These are phyloP conservation scores for Lophochroa leadbeateri DNA, from an alignment of 2,113 vertebrate species.

Conservation along the genomic window DNA sequence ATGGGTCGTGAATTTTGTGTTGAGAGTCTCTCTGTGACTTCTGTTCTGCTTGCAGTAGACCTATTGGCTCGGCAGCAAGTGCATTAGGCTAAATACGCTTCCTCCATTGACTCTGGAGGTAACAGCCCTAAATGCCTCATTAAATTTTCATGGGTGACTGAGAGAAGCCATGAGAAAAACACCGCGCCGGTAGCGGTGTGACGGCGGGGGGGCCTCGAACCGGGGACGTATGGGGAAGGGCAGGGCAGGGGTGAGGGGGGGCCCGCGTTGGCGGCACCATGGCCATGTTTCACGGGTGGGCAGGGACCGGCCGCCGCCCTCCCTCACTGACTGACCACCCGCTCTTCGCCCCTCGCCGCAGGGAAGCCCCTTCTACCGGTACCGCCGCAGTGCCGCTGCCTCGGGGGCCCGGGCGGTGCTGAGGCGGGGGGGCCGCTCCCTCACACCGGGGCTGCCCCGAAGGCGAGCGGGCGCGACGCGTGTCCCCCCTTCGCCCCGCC, in stretches of 20 bases:
- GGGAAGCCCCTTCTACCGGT: background rate
- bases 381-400: background rate
- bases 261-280: background rate
- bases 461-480: background rate
- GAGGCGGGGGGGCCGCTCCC: background rate
- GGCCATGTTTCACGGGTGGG: background rate
- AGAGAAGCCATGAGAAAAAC: constrained; percentile 63
- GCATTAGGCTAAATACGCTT: constrained; percentile 78
- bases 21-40: constrained; percentile 68
- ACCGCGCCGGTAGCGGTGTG: constrained; percentile 11
- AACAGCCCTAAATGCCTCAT: constrained; percentile 80
- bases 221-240: background rate
- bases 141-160: constrained; percentile 80
- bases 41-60: constrained; percentile 65
- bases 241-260: background rate
- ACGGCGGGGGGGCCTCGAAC: background rate
- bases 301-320: background rate
- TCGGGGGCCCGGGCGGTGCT: background rate
- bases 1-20: constrained; percentile 78
- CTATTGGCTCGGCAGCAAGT: constrained; percentile 69
- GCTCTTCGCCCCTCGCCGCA: too few species aligned
- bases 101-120: constrained; percentile 77
- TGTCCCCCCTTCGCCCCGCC: background rate
- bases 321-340: too few species aligned
- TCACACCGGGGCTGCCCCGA: background rate